These are phyloP conservation scores for Anguilla marmorata DNA, from an alignment of 2,797 vertebrate species.

Conservation along the genomic window DNA sequence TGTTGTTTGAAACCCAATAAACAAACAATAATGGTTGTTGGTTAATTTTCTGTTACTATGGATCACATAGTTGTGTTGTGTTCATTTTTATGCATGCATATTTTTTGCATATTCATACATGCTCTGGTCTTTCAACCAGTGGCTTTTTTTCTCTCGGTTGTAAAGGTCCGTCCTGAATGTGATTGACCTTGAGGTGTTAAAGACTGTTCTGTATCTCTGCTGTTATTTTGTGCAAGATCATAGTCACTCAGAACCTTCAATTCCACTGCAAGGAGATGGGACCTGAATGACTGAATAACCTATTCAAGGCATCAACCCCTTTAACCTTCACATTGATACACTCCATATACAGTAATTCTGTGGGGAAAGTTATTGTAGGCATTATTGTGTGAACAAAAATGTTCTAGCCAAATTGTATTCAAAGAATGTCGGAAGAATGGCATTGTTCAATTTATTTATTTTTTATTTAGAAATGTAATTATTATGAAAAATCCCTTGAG, in stretches of 20 bases:
- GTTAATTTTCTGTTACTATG: not conserved
- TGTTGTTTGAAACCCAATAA: not conserved
- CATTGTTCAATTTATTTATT: not conserved
- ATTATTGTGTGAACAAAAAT: not conserved
- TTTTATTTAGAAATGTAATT: not conserved
- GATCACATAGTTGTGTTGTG: not conserved
- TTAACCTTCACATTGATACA: not conserved
- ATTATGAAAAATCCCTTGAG: not conserved
- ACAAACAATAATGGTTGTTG: not conserved
- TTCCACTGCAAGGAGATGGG: not conserved
- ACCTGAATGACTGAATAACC: not conserved
- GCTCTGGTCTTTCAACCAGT: not conserved
- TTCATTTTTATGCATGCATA: not conserved
- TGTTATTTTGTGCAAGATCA: not conserved
- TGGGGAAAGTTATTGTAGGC: not conserved
- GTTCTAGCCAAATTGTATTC: not conserved
- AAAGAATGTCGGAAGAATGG: not conserved
- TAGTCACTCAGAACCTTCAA: not conserved
- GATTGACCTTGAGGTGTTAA: not conserved
- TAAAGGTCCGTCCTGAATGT: not conserved
- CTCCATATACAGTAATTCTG: not conserved
- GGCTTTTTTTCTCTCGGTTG: not conserved
- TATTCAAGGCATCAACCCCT: not conserved
- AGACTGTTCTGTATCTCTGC: not conserved
- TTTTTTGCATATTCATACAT: not conserved